Conservation (phyloP, 2,797 vertebrate genomes). For the Sebastes vulpes region DNA sequence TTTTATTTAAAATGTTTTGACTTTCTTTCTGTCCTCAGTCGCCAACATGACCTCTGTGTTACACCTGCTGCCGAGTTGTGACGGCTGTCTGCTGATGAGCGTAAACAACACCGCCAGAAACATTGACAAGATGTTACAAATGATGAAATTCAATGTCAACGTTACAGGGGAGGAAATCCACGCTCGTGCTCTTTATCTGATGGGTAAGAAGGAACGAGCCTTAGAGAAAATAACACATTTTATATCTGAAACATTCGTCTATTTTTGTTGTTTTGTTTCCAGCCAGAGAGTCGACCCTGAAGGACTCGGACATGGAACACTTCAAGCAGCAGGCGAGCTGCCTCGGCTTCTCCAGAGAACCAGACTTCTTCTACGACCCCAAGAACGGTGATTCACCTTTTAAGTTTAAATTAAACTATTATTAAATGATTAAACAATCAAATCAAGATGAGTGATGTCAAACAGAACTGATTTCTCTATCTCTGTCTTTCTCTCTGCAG, state of each 20-base stretch:
- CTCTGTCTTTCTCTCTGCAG: too few relatives aligned
- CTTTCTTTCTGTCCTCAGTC: slow-evolving; percentile 4
- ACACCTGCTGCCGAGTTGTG: slow-evolving; percentile 2
- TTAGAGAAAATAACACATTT: too few relatives aligned
- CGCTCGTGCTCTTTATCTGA: neutral
- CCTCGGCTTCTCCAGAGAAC: too few relatives aligned
- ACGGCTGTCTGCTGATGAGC: neutral
- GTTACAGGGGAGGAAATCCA: rapidly evolving
- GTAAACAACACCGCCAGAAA: neutral
- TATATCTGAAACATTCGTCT: neutral
- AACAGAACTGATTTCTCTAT: too few relatives aligned
- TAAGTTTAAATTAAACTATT: too few relatives aligned
- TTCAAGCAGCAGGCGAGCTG: neutral
- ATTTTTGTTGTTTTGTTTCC: neutral
- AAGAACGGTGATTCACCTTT: too few relatives aligned
- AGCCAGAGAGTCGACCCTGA: neutral
- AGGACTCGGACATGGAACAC: neutral
- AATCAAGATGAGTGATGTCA: too few relatives aligned
- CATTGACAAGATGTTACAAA: rapidly evolving
- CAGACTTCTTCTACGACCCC: too few relatives aligned
- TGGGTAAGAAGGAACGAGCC: slow-evolving; percentile 13
- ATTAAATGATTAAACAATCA: too few relatives aligned
- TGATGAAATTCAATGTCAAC: rapidly evolving
- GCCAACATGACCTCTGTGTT: rapidly evolving
- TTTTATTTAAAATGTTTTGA: neutral